These are phyloP conservation scores for Eulemur rubriventer DNA, from an alignment of 2,797 vertebrate genomes.

Conservation along the genomic window DNA sequence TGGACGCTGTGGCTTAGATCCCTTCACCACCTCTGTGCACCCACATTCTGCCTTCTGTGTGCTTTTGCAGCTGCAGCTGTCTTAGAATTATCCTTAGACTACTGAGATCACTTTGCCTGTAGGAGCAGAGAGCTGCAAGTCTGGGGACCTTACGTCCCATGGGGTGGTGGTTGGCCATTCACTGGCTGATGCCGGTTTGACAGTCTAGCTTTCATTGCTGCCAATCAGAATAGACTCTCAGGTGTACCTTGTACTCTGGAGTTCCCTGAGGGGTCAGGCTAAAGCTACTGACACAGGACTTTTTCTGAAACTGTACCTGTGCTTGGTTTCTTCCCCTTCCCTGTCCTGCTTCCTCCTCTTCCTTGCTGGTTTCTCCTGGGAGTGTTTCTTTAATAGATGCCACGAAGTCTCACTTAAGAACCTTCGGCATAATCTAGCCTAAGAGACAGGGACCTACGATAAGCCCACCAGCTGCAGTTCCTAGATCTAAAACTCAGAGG, in stretches of 20 bases:
- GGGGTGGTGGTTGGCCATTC: background rate
- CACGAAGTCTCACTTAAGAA: background rate
- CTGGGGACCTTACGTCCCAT: background rate
- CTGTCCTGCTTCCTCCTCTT: background rate
- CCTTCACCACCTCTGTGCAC: background rate
- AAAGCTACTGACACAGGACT: background rate
- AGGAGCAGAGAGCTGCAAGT: background rate
- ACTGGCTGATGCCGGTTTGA: background rate
- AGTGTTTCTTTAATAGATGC: slow-evolving; percentile 13
- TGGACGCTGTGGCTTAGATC: background rate
- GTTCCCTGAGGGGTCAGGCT: background rate
- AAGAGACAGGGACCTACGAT: background rate
- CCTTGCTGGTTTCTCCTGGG: background rate
- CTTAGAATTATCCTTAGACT: slow-evolving; percentile 11
- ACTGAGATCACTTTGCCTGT: background rate
- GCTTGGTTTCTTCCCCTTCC: background rate
- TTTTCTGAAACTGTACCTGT: background rate
- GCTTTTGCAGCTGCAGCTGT: slow-evolving; percentile 14
- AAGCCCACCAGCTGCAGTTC: background rate
- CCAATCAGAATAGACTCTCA: background rate
- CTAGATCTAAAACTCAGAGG: background rate
- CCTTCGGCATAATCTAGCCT: background rate
- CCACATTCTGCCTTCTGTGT: background rate
- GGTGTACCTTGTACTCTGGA: background rate
- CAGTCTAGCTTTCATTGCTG: background rate